These are phyloP conservation scores for Acropternis orthonyx DNA, from an alignment of 2,797 vertebrate species.

Conservation along the genomic window DNA sequence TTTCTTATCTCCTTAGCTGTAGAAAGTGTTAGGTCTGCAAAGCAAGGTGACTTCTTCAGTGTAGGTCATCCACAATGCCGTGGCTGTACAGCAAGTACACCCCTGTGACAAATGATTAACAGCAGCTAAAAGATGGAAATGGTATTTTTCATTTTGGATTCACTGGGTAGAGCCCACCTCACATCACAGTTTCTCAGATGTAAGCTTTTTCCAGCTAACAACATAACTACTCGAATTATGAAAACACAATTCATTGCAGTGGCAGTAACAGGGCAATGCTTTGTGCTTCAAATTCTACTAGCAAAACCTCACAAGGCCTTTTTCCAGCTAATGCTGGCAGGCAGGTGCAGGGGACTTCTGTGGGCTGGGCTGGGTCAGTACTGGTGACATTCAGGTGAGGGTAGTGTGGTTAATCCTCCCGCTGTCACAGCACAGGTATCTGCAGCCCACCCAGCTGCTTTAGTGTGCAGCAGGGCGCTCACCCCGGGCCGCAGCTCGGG, in stretches of 20 bases:
- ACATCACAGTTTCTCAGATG: neutral
- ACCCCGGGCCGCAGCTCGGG: neutral
- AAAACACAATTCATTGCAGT: neutral
- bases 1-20: neutral
- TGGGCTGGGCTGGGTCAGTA: neutral
- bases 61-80: rapidly evolving
- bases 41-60: neutral
- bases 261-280: neutral
- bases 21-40: neutral
- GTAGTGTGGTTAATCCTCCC: neutral
- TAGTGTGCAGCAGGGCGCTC: rapidly evolving
- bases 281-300: neutral
- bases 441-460: neutral
- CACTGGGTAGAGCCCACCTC: neutral
- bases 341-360: neutral
- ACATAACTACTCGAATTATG: neutral
- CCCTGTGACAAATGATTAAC: neutral
- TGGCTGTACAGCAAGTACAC: neutral
- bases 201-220: neutral
- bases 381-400: rapidly evolving
- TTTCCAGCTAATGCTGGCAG: neutral
- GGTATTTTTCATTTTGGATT: neutral
- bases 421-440: neutral
- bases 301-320: neutral
- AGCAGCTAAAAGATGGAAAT: neutral